Evolutionary conservation across 2,113 vertebrate species (phyloP), one percentile per base, ranked within the genome.

Genomic region (Epinephelus lanceolatus): DNA sequence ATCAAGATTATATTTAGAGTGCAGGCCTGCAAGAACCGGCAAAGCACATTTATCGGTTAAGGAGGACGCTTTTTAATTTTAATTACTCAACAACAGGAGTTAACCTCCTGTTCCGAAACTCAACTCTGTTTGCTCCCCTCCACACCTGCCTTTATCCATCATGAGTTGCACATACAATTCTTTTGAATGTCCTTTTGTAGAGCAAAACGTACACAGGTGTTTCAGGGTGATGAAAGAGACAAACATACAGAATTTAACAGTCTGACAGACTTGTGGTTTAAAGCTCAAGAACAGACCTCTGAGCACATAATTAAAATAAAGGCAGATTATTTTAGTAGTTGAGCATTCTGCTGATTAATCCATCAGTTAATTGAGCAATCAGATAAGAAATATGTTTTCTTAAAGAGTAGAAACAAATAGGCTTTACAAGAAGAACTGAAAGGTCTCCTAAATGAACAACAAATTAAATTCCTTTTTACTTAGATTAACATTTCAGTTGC

Each of bases 1-100:
- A 90, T 88, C 80, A 69, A 80, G 85, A 88, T 91, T 81, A 78
- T 40, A 68, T 87, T 81, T 75, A n/a, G 75, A 80, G 71, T 49
- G 69, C 70, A 69, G 56, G 25, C 40, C 81, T 52, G 67, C 42
- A 9, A 49, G 30, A 80, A 55, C 33, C 30, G 47, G 52, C 42
- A 18, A 59, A 80, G 73, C 66, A 14, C 61, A 71, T 88, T 85
- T 61, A 78, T 88, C 74, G 86, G 70, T 71, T 80, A 56, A 47
- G 42, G 70, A 71, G 40, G 37, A 75, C 14, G 49, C 63, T 66
- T 87, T 91, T 86, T 75, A 79, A 89, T 81, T 56, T 53, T 78
- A 87, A 86, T 88, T 89, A 80, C 66, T 80, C 71, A 84, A 69
- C 45, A 45, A 42, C 23, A 40, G 8, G 19, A 18, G 9, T 57